phyloP scores from a whole-genome alignment of 2,888 invertebrate species.

The Lysandra bellargus region DNA sequence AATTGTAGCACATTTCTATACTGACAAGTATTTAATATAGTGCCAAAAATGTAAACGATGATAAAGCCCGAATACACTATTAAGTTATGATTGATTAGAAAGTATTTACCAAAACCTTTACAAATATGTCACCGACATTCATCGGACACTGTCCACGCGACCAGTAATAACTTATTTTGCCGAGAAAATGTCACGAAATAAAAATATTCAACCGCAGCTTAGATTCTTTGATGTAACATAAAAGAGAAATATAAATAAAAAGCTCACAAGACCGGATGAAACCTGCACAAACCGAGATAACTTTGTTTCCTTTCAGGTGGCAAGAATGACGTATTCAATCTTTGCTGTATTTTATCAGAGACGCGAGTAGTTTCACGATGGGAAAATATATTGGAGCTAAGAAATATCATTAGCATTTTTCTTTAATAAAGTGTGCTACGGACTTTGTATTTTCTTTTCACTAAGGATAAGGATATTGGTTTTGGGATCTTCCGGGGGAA shows the following conservation, averaged over 20 bases:
- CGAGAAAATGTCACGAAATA: constrained; percentile 24
- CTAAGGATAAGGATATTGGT: background rate
- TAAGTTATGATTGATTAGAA: background rate
- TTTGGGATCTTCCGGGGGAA: background rate
- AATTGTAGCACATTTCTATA: background rate
- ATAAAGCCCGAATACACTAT: background rate
- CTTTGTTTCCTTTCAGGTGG: constrained; percentile 56
- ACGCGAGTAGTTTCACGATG: constrained; percentile 41
- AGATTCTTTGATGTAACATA: constrained; percentile 19
- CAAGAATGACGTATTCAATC: constrained; percentile 68
- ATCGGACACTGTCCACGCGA: background rate
- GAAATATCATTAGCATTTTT: constrained; percentile 19
- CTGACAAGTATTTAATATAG: background rate
- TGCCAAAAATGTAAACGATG: background rate
- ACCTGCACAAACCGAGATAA: constrained; percentile 32
- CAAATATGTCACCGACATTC: background rate
- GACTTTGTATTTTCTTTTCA: background rate
- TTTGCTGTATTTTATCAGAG: constrained; percentile 72
- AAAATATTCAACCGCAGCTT: constrained; percentile 15
- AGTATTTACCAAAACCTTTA: background rate
- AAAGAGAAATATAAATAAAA: constrained; percentile 26
- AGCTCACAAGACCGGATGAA: constrained; percentile 29
- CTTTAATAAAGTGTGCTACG: constrained; percentile 13
- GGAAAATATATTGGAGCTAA: constrained; percentile 11
- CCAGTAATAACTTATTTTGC: constrained; percentile 24